These are phyloP conservation scores for Caenorhabditis wallacei DNA, from an alignment of 2,888 invertebrate species.

Conservation along the genomic window DNA sequence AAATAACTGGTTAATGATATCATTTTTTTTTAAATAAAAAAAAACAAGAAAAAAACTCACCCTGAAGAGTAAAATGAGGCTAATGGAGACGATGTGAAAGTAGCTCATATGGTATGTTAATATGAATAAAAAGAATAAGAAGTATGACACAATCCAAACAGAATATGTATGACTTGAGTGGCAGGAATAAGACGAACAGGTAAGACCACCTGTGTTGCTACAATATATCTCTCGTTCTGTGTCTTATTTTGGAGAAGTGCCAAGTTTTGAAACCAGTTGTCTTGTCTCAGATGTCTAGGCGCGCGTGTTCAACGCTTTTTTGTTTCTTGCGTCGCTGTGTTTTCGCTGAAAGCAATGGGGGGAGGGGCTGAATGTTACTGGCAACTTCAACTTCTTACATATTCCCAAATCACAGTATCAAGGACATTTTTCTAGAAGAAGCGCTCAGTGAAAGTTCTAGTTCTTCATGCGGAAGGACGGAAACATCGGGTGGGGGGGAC, in stretches of 20 bases:
- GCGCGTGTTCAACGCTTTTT: constrained; percentile 43
- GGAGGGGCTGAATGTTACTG: constrained; percentile 39
- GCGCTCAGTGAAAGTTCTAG: constrained; percentile 46
- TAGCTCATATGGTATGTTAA: constrained; percentile 16
- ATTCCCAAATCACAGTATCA: constrained; percentile 62
- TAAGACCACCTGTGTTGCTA: constrained; percentile 59
- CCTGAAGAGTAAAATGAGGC: constrained; percentile 13
- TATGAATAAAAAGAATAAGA: constrained; percentile 25
- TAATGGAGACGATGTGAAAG: constrained; percentile 6
- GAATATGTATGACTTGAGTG: constrained; percentile 46
- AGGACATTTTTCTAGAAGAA: constrained; percentile 49
- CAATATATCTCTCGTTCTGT: constrained; percentile 44
- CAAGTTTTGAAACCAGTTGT: constrained; percentile 64
- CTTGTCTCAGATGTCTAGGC: constrained; percentile 47
- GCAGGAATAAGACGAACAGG: constrained; percentile 62
- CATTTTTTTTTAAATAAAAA: not conserved
- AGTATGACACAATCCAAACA: constrained; percentile 43
- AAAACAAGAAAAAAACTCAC: constrained; percentile 10
- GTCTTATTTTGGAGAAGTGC: constrained; percentile 58
- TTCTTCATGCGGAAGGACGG: constrained; percentile 45
- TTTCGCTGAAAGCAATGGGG: not conserved
- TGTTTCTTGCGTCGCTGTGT: not conserved
- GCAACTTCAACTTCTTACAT: constrained; percentile 48
- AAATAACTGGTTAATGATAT: constrained; percentile 1
- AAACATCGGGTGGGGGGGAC: not conserved